Evolutionary conservation across 2,797 vertebrate species (phyloP).

Genomic region (Amniataba percoides): DNA sequence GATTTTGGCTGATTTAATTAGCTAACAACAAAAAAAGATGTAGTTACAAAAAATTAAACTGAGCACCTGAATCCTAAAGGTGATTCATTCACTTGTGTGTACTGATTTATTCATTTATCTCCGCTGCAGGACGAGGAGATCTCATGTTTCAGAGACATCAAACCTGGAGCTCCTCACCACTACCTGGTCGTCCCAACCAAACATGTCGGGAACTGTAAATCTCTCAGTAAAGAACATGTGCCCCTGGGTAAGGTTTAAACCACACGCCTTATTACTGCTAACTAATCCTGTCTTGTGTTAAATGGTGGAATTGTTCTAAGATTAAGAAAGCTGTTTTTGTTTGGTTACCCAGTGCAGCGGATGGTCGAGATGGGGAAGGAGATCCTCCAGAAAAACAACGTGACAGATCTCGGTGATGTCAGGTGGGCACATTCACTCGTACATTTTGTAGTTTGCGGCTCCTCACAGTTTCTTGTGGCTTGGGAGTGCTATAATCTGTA

Average conservation of each 20-base stretch:
- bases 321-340: constrained; percentile 23
- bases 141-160: constrained; percentile 94
- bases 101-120: background rate
- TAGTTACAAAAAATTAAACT: background rate
- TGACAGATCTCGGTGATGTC: constrained; percentile 90
- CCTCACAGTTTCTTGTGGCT: background rate
- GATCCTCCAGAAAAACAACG: constrained; percentile 89
- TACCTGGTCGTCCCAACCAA: constrained; percentile 94
- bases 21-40: no score
- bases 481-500: background rate
- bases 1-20: background rate
- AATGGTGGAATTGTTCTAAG: background rate
- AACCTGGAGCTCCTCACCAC: constrained; percentile 93
- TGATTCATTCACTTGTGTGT: background rate
- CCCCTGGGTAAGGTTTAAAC: constrained; percentile 85
- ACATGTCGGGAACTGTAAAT: constrained; percentile 94
- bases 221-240: constrained; percentile 88
- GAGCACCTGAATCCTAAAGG: background rate
- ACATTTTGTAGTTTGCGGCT: background rate
- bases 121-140: constrained; percentile 89
- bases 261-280: background rate
- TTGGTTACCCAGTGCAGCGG: constrained; percentile 86
- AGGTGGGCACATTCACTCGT: constrained; percentile 83
- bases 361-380: constrained; percentile 92
- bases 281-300: background rate